phyloP scores from a whole-genome alignment of 2,888 invertebrate species.

The Cantharis rustica region DNA sequence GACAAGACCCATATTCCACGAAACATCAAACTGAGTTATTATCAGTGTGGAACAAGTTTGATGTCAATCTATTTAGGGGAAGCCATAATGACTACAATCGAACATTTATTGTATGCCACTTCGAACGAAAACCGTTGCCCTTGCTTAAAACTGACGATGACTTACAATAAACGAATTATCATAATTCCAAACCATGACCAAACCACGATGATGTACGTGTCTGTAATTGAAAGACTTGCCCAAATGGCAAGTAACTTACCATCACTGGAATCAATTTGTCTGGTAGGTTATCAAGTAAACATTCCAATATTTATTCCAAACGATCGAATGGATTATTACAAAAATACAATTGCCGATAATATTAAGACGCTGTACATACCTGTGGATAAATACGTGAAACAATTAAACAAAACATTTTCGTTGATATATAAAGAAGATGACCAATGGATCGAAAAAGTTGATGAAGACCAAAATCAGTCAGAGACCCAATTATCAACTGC shows the following conservation, averaged over 20 bases:
- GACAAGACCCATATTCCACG: constrained; percentile 8
- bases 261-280: constrained; percentile 40
- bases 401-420: constrained; percentile 27
- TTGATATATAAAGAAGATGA: constrained; percentile 35
- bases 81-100: constrained; percentile 69
- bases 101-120: constrained; percentile 64
- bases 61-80: constrained; percentile 68
- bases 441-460: background rate
- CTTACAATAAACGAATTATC: constrained; percentile 61
- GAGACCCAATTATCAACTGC: background rate
- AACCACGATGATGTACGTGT: constrained; percentile 62
- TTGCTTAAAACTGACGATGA: constrained; percentile 63
- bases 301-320: constrained; percentile 47
- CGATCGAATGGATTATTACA: constrained; percentile 37
- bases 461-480: background rate
- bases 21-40: constrained; percentile 3
- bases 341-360: constrained; percentile 18
- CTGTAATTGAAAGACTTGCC: constrained; percentile 56
- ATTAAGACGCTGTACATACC: constrained; percentile 24
- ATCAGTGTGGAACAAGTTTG: constrained; percentile 48
- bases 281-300: constrained; percentile 34
- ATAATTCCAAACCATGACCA: constrained; percentile 65
- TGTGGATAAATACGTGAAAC: constrained; percentile 24
- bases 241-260: constrained; percentile 36
- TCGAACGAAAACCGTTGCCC: constrained; percentile 62